Evolutionary conservation across 2,797 vertebrate species (phyloP).

Genomic region (Limnodromus scolopaceus): DNA sequence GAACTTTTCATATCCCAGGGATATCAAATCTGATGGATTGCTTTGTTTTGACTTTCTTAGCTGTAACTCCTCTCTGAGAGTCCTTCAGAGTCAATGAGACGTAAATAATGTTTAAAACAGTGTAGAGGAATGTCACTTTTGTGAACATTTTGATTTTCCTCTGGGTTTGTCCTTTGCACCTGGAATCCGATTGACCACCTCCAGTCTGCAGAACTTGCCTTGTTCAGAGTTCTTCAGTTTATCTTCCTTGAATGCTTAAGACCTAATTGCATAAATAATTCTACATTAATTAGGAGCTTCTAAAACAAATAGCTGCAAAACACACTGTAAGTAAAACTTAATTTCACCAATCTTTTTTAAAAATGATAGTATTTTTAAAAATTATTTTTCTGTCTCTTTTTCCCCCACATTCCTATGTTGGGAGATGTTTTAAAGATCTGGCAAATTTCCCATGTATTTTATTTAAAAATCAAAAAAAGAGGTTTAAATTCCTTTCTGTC

Average conservation of each 20-base stretch:
- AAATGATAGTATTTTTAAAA: neutral
- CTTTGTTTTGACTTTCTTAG: neutral
- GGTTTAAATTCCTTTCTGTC: neutral
- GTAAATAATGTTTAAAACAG: neutral
- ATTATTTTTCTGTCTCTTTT: neutral
- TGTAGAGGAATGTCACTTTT: neutral
- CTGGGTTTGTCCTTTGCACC: neutral
- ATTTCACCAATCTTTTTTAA: neutral
- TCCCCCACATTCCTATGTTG: neutral
- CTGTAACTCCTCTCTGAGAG: neutral
- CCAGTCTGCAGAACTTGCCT: neutral
- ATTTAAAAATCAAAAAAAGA: neutral
- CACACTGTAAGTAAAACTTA: neutral
- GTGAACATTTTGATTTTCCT: neutral
- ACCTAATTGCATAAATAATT: neutral
- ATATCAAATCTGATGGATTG: neutral
- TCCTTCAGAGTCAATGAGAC: neutral
- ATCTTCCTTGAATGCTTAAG: neutral
- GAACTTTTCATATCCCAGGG: neutral
- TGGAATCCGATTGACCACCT: neutral
- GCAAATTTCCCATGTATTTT: neutral
- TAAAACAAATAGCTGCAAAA: neutral
- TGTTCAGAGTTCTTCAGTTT: neutral
- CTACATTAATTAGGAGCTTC: slow-evolving; percentile 15
- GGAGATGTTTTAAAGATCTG: neutral